phyloP scores from a whole-genome alignment of 2,797 vertebrate genomes.

The Cynopterus sphinx region DNA sequence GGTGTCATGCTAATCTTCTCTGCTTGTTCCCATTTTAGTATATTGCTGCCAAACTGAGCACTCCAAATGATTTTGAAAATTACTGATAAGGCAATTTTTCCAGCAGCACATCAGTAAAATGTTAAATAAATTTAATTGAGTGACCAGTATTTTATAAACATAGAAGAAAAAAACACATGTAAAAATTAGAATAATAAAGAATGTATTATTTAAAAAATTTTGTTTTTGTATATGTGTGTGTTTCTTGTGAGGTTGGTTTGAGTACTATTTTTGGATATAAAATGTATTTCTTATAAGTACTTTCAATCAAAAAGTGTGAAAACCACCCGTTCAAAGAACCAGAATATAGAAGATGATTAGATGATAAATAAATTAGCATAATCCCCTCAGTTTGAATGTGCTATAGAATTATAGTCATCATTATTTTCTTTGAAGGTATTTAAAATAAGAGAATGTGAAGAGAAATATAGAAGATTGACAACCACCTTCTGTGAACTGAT shows the following conservation, averaged over 20 bases:
- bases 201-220: neutral
- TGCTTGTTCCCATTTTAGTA: neutral
- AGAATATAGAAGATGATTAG: neutral
- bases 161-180: neutral
- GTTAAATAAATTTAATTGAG: neutral
- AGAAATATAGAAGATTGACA: neutral
- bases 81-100: neutral
- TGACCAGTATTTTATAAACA: neutral
- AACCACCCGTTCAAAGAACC: neutral
- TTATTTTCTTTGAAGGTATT: slow-evolving; percentile 44
- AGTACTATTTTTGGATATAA: neutral
- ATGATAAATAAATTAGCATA: neutral
- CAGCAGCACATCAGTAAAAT: neutral
- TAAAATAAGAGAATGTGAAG: neutral
- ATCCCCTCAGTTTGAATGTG: neutral
- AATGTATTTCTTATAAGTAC: neutral
- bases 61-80: neutral
- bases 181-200: neutral
- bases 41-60: neutral
- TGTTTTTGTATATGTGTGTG: neutral
- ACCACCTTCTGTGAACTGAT: neutral
- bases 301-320: neutral
- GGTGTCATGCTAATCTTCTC: neutral
- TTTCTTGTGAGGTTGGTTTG: neutral
- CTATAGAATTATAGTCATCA: neutral